These are phyloP conservation scores for Drosophila pullipes DNA, from an alignment of 2,888 invertebrate species.

Conservation along the genomic window DNA sequence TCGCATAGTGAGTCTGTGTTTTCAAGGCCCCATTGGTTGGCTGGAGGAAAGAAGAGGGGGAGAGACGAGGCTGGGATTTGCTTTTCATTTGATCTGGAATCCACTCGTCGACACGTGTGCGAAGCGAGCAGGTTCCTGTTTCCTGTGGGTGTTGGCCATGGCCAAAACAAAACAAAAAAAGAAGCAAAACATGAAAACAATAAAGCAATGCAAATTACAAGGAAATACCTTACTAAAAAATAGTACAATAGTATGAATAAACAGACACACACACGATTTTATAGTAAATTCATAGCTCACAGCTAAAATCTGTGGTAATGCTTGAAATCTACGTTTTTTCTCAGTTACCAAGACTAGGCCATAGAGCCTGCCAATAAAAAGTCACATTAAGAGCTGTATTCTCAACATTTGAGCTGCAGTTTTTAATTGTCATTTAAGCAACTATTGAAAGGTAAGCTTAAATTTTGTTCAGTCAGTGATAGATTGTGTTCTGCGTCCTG, in stretches of 20 bases:
- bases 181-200: slow-evolving; percentile 34
- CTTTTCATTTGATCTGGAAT: slow-evolving; percentile 52
- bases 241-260: neutral
- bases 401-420: neutral
- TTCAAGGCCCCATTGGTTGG: slow-evolving; percentile 22
- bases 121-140: slow-evolving; percentile 26
- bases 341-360: neutral
- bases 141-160: slow-evolving; percentile 27
- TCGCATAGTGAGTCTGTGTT: slow-evolving; percentile 21
- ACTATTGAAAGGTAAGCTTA: neutral
- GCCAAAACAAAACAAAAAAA: neutral
- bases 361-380: neutral
- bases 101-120: slow-evolving; percentile 31
- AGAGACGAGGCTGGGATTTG: slow-evolving; percentile 21
- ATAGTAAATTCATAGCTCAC: neutral
- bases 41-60: neutral
- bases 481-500: neutral
- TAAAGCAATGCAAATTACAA: slow-evolving; percentile 65
- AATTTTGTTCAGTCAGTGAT: neutral
- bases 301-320: neutral
- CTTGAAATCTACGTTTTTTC: neutral
- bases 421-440: neutral
- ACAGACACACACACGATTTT: neutral
- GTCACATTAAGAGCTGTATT: neutral
- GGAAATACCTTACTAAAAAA: slow-evolving; percentile 33